phyloP scores from a whole-genome alignment of 37 sponge, comb jelly and placozoan species.

The Crambe crambe region DNA sequence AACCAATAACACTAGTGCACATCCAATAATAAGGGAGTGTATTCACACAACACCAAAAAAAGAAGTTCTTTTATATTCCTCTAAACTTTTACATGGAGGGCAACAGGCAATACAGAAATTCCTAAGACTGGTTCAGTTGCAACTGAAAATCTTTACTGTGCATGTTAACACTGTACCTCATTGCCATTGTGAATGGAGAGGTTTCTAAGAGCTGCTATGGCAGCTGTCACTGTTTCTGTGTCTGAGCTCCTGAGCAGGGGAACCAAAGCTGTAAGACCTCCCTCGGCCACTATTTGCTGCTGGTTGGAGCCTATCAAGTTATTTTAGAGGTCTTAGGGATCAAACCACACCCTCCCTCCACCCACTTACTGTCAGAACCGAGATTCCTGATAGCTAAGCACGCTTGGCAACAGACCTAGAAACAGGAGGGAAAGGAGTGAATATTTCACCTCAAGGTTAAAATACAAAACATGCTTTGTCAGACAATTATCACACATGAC shows the following conservation, averaged over 20 bases:
- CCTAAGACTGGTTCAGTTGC: too few species aligned
- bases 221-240: conserved; percentile 65
- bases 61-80: too few species aligned
- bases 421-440: not conserved
- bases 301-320: conserved; percentile 62
- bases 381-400: conserved; percentile 71
- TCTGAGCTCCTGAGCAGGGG: conserved; percentile 48
- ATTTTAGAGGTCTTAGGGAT: too few species aligned
- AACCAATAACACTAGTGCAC: too few species aligned
- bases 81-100: too few species aligned
- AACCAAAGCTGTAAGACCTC: conserved; percentile 58
- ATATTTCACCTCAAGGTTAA: not conserved
- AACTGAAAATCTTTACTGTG: too few species aligned
- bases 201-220: conserved; percentile 84
- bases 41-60: too few species aligned
- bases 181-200: conserved; percentile 79
- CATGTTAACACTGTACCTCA: conserved; percentile 62
- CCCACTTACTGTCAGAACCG: conserved; percentile 58
- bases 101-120: too few species aligned
- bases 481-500: too few species aligned
- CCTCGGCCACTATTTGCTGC: conserved; percentile 54
- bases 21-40: too few species aligned
- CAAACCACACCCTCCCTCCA: not conserved
- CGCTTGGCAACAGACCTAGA: conserved; percentile 71
- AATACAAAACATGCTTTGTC: too few species aligned